Evolutionary conservation across 2,797 vertebrate species (phyloP), one percentile per base, ranked within the genome.

Genomic region (Semotilus atromaculatus): DNA sequence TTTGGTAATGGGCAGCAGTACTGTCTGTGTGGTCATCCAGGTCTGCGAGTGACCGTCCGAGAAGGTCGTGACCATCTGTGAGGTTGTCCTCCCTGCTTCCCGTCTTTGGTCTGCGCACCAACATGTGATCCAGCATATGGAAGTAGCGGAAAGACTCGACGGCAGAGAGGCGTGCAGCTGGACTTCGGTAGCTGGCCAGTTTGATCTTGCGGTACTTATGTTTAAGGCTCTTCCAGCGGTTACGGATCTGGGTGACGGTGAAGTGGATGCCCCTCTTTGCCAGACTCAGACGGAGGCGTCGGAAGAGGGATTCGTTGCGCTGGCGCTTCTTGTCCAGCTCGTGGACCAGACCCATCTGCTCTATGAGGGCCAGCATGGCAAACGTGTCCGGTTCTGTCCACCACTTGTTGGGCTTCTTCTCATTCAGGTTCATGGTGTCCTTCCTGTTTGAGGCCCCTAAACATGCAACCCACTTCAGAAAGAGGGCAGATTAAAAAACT

Each of bases 131-230:
- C 88, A 91, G 60, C 90, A 89, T 90, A 55, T 88, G 86, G 67
- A 91, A 91, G 83, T 91, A 91, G 71, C 90, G 88, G 86, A 91
- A 91, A 19, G 90, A 80, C 86, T 90, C 90, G 29, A 91, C 82
- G 66, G 90, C 88, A 1, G 89, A 89, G 48, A 88, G 88, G 31
- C 89, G 89, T 0, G 90, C 90, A 0, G 90, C 87, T 0, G 88
- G 83, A 81, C 89, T 90, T 29, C 90, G 86, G 70, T 91, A 91
- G 38, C 84, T 89, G 3, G 88, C 90, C 38, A 85, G 86, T 85
- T 91, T 91, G 85, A 91, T 91, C 83, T 91, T 91, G 58, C 90
- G 89, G 81, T 91, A 91, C 74, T 91, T 91, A 82, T 91, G 90
- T 87, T 91, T 91, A 40, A 91, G 90, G 80, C 90, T 91, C 74